Percentiles rank a stretch among this genome's conserved stretches.
These are phyloP conservation scores for Melanostoma scalare DNA, from an alignment of 2,888 invertebrate species.

Conservation along the genomic window DNA sequence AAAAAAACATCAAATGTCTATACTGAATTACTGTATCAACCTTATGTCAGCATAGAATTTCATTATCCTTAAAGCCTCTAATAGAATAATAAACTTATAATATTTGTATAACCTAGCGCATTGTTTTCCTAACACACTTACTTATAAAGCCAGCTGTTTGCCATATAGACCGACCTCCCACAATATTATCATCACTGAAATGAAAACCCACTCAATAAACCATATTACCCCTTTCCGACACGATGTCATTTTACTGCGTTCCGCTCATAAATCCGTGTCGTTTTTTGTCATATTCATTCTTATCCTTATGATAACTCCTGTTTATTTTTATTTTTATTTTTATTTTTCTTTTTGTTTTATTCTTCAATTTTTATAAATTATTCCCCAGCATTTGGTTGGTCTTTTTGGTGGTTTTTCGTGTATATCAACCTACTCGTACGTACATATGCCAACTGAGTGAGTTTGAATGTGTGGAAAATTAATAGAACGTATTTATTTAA, in stretches of 20 bases:
- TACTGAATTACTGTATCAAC: too few species aligned
- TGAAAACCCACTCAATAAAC: constrained; percentile 46
- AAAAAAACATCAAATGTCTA: too few species aligned
- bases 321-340: constrained; percentile 35
- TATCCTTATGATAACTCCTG: constrained; percentile 53
- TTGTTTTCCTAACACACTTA: background rate
- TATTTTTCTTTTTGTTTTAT: background rate
- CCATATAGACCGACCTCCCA: constrained; percentile 15
- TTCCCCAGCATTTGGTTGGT: background rate
- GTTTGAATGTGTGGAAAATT: constrained; percentile 47
- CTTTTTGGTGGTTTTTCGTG: background rate
- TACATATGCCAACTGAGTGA: constrained; percentile 10
- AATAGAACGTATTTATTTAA: constrained; percentile 48
- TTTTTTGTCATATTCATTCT: constrained; percentile 20
- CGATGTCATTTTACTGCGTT: constrained; percentile 35
- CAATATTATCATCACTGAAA: background rate
- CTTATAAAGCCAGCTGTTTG: background rate
- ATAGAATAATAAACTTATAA: constrained; percentile 6
- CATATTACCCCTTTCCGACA: constrained; percentile 9
- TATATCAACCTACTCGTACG: background rate
- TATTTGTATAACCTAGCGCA: background rate
- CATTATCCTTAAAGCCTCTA: background rate
- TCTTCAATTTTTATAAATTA: too few species aligned
- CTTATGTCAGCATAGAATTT: too few species aligned
- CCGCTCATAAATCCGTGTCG: constrained; percentile 55